A percentile compares a stretch with the other conserved stretches of the same genome.
Conservation (phyloP, 2,888 invertebrate genomes). For the Lamellibrachia columna region DNA sequence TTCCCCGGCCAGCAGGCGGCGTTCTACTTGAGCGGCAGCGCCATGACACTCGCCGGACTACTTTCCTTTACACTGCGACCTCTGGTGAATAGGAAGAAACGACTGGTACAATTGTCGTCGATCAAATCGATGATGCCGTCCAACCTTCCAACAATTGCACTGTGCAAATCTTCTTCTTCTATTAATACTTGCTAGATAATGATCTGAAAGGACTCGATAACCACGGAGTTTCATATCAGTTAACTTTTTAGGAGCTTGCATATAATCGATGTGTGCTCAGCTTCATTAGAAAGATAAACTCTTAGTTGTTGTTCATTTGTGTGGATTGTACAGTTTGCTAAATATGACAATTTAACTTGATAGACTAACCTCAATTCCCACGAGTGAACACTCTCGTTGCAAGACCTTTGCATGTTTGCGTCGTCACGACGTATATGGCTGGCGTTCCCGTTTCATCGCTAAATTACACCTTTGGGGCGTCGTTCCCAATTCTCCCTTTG, state of each 20-base stretch:
- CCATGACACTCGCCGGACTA: slow-evolving; percentile 85
- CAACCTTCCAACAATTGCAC: not conserved
- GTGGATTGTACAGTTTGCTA: not conserved
- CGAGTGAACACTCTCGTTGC: not conserved
- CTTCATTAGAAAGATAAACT: not conserved
- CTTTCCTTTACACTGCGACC: slow-evolving; percentile 72
- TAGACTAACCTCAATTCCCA: not conserved
- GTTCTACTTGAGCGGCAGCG: slow-evolving; percentile 89
- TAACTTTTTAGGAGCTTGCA: not conserved
- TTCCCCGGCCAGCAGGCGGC: slow-evolving; percentile 86
- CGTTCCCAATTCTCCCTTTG: too few species aligned
- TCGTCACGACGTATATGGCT: too few species aligned
- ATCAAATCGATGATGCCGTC: not conserved
- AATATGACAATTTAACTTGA: not conserved
- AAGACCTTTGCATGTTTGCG: too few species aligned
- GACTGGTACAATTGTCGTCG: not conserved
- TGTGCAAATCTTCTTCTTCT: not conserved
- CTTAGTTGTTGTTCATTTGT: not conserved
- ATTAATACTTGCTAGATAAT: not conserved
- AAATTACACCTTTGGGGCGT: too few species aligned
- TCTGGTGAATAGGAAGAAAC: not conserved
- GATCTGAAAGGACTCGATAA: not conserved
- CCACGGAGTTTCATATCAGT: not conserved
- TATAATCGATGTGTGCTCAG: not conserved
- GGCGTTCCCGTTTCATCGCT: too few species aligned